phyloP scores from a whole-genome alignment of 2,797 vertebrate genomes.

The Peromyscus eremicus region DNA sequence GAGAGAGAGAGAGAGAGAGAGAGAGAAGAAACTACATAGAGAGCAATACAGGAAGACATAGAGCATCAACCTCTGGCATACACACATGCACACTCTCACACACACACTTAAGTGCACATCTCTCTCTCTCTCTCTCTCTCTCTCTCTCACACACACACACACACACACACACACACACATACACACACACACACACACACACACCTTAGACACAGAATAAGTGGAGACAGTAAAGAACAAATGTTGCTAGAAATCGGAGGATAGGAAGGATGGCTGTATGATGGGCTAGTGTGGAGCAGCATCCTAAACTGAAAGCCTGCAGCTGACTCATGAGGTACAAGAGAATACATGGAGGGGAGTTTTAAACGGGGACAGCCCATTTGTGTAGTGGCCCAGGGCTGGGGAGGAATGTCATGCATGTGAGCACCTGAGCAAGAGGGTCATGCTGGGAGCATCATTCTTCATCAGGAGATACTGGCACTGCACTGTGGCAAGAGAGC shows the following conservation, averaged over 20 bases:
- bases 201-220: background rate
- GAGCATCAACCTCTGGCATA: background rate
- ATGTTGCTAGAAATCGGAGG: background rate
- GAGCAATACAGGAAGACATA: background rate
- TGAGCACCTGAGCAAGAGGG: constrained; percentile 35
- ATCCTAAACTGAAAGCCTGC: background rate
- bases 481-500: background rate
- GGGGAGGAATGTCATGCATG: background rate
- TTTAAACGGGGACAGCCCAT: background rate
- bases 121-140: background rate
- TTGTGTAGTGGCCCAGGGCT: background rate
- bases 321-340: background rate
- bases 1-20: too few species aligned
- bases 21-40: background rate
- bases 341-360: background rate
- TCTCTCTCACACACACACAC: background rate
- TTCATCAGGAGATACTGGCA: constrained; percentile 64
- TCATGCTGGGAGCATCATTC: constrained; percentile 63
- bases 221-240: fast-evolving
- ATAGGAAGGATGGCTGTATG: background rate
- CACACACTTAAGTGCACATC: background rate
- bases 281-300: background rate
- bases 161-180: background rate
- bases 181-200: background rate
- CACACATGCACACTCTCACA: background rate